Evolutionary conservation across 2,113 vertebrate genomes (phyloP).

Genomic region (Carlito syrichta): DNA sequence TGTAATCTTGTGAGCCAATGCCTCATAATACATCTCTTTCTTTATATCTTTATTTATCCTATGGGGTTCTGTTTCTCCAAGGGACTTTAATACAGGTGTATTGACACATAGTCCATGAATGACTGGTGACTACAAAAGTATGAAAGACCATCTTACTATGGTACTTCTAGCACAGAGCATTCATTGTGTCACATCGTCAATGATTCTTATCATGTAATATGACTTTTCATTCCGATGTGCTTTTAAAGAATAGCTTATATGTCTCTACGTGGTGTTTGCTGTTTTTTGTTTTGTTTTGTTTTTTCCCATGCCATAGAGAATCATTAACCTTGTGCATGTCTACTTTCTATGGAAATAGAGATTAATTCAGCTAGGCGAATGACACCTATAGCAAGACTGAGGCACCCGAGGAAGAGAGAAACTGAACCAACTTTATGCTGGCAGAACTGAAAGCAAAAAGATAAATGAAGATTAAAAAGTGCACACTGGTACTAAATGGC

Average conservation of each 20-base stretch:
- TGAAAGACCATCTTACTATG: neutral
- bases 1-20: neutral
- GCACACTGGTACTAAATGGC: neutral
- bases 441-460: neutral
- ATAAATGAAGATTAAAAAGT: neutral
- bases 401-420: neutral
- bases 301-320: neutral
- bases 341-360: neutral
- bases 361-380: neutral
- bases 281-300: neutral
- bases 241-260: neutral
- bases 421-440: neutral
- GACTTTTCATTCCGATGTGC: slow-evolving; percentile 1
- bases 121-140: neutral
- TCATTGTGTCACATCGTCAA: neutral
- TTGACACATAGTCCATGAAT: neutral
- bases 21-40: neutral
- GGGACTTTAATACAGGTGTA: neutral
- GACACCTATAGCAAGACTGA: neutral
- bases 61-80: neutral
- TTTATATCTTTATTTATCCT: neutral
- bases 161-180: neutral
- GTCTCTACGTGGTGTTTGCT: neutral
- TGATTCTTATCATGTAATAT: neutral
- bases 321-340: neutral